phyloP scores from a whole-genome alignment of 2,797 vertebrate species.

The Champsocephalus esox region DNA sequence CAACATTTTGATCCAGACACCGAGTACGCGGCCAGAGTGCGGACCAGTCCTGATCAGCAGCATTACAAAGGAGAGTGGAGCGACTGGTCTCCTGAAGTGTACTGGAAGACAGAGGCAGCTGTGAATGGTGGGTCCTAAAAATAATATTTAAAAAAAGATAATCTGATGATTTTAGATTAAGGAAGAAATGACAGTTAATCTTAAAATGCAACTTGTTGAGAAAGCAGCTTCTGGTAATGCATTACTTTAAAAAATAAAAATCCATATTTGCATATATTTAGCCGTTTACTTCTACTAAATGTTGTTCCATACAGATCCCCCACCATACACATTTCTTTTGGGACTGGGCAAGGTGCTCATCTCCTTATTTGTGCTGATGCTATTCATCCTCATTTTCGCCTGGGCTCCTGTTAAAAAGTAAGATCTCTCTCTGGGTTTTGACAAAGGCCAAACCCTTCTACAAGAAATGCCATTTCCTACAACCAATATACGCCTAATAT shows the following conservation, averaged over 20 bases:
- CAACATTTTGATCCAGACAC: conserved; percentile 42
- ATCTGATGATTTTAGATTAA: neutral
- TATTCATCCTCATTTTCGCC: conserved; percentile 43
- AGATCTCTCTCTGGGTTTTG: neutral
- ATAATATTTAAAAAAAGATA: neutral
- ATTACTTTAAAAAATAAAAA: neutral
- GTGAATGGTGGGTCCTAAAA: conserved; percentile 8
- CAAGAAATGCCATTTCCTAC: neutral
- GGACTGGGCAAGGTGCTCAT: conserved; percentile 26
- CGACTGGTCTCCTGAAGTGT: conserved; percentile 73
- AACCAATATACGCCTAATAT: neutral
- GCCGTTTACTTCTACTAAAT: neutral
- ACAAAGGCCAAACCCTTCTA: neutral
- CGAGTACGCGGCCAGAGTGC: conserved; percentile 67
- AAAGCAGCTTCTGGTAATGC: neutral
- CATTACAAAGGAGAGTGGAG: conserved; percentile 78
- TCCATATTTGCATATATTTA: neutral
- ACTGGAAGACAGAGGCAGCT: conserved; percentile 63
- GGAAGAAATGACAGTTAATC: neutral
- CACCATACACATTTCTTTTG: neutral
- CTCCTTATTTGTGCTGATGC: conserved; percentile 31
- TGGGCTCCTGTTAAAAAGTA: conserved; percentile 66
- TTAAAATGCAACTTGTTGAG: neutral
- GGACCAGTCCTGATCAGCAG: conserved; percentile 50
- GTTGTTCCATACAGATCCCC: neutral